Percentiles rank a stretch among this genome's conserved stretches.
Evolutionary conservation across 2,113 vertebrate species (phyloP).

Genomic region (Oceanites oceanicus): DNA sequence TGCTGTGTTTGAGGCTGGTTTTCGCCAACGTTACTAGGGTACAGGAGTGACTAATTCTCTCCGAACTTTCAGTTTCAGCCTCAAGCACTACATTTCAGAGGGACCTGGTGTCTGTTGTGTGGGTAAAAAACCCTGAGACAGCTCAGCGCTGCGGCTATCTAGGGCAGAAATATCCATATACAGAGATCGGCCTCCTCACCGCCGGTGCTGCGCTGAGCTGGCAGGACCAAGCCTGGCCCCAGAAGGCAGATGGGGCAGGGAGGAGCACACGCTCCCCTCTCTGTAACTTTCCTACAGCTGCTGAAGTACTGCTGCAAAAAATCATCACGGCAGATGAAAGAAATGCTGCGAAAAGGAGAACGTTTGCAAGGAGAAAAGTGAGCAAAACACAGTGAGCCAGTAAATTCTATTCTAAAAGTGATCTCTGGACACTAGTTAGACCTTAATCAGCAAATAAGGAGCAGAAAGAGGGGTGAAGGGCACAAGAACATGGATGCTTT

Average conservation of each 20-base stretch:
- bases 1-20: constrained; percentile 49
- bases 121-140: constrained; percentile 11
- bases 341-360: background rate
- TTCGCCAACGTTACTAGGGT: constrained; percentile 72
- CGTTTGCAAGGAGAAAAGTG: background rate
- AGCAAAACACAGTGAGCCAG: rapidly evolving
- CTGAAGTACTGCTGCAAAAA: background rate
- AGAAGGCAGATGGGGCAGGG: background rate
- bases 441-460: background rate
- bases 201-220: rapidly evolving
- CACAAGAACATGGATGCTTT: background rate
- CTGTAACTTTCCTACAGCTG: background rate
- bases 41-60: constrained; percentile 67
- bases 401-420: background rate
- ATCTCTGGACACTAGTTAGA: background rate
- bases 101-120: constrained; percentile 14
- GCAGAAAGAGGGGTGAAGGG: background rate
- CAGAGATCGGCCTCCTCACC: background rate
- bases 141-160: background rate
- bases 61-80: constrained; percentile 70
- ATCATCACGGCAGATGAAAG: background rate
- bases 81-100: constrained; percentile 42
- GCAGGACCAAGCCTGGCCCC: background rate
- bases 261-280: background rate
- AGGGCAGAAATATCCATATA: background rate